These are phyloP conservation scores for Pachypsylla venusta DNA, from an alignment of 1,140 invertebrate genomes.

Conservation along the genomic window DNA sequence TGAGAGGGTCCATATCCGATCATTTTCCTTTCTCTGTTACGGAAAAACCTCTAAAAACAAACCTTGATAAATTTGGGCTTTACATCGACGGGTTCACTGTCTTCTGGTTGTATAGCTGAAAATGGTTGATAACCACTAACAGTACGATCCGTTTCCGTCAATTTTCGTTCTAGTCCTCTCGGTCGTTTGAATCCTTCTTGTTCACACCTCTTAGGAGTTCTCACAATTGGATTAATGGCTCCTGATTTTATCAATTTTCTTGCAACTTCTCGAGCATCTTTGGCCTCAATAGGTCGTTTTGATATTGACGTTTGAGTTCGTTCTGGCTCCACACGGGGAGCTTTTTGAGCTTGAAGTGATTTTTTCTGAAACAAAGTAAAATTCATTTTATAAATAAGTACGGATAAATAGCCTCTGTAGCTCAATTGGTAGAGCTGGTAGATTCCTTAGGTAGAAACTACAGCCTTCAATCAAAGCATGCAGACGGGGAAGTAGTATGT, in stretches of 20 bases:
- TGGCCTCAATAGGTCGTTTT: slow-evolving; percentile 68
- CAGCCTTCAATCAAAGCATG: too few species aligned
- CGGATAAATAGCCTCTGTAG: too few species aligned
- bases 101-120: slow-evolving; percentile 58
- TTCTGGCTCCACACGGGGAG: slow-evolving; percentile 75
- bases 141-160: slow-evolving; percentile 45
- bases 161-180: slow-evolving; percentile 61
- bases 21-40: too few species aligned
- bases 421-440: too few species aligned
- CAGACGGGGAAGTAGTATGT: too few species aligned
- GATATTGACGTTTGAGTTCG: slow-evolving; percentile 43
- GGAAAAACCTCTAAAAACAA: slow-evolving; percentile 21
- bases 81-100: slow-evolving; percentile 34
- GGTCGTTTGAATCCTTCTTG: slow-evolving; percentile 45
- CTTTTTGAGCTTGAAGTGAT: slow-evolving; percentile 71
- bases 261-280: slow-evolving; percentile 86
- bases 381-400: too few species aligned
- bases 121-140: slow-evolving; percentile 80
- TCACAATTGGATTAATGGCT: slow-evolving; percentile 69
- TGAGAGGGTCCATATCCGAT: too few species aligned
- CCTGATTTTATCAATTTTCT: slow-evolving; percentile 89
- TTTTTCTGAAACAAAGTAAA: slow-evolving; percentile 65
- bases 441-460: too few species aligned
- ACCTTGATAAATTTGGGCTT: slow-evolving; percentile 6
- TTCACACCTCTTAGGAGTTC: slow-evolving; percentile 57